Base-by-base conservation (phyloP, 2,797 vertebrate species). In the Artibeus jamaicensis region DNA sequence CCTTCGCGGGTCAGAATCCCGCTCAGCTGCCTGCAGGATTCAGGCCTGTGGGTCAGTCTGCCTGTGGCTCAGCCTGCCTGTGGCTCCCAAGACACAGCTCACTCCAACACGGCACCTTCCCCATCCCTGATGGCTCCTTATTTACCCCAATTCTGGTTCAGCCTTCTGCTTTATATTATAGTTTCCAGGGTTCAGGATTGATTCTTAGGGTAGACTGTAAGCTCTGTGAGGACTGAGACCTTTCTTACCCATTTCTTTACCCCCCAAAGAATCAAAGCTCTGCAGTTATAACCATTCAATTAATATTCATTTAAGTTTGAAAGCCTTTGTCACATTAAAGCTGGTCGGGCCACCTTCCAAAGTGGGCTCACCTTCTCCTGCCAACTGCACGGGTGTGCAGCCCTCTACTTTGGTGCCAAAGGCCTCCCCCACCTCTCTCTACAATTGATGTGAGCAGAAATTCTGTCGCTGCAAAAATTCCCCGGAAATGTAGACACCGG, bases 241-340 rank as follows among this genome's bases (percentile, higher is more conserved):
- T 92, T 32, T 53, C 39, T 79, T 42, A 79, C 4, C n/a, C 32
- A 6, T 29, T 74, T 48, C 81, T 93, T 76, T 46, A 84, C 68
- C 73, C 65, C 53, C 62, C 24, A 32, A 59, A 79, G 57, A 34
- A 79, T 71, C 65, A 67, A 39, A 86, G n/a, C 59, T 92, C 86
- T 76, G 65, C 55, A 48, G 65, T 79, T 12, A 0, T 26, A 95
- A 53, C 57, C 42, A 34, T 42, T 94, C 82, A 59, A 18, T 85
- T 48, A 89, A 50, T 78, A 83, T 71, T 86, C 65, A 65, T 90
- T 90, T 84, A 55, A 67, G 70, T 93, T 55, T 71, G 67, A 90
- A 94, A 87, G 73, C 10, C 87, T 78, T 86, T 77, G 53, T 82
- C 77, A 70, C 39, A 73, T 78, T 93, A 82, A 88, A 93, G 48